A percentile compares a stretch with the other conserved stretches of the same genome.
Conservation (phyloP, 2,888 invertebrate genomes). For the Amblyjoppa fuscipennis region DNA sequence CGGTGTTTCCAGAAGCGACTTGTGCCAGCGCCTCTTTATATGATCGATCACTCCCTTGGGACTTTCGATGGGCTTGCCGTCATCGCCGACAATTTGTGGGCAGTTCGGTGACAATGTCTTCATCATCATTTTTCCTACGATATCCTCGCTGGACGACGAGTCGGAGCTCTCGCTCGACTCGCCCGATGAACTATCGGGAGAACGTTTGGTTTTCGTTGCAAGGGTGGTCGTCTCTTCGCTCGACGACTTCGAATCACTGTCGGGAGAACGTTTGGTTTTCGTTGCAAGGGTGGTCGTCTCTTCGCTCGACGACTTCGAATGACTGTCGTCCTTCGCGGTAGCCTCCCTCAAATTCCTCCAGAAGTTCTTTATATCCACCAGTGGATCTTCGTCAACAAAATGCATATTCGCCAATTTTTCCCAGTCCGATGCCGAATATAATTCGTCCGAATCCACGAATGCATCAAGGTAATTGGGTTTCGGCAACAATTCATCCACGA, state of each 20-base stretch:
- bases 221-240: constrained; percentile 30
- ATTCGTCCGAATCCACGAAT: not conserved
- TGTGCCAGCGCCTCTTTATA: constrained; percentile 26
- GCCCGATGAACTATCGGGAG: constrained; percentile 33
- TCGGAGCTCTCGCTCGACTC: constrained; percentile 17
- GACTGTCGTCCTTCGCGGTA: not conserved
- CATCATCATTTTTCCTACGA: not conserved
- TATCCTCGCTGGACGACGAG: constrained; percentile 22
- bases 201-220: constrained; percentile 12
- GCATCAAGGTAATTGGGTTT: not conserved
- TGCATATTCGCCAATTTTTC: not conserved
- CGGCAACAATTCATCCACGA: not conserved
- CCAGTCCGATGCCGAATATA: not conserved
- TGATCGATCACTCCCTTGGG: constrained; percentile 20
- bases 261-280: constrained; percentile 19
- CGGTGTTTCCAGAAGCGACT: constrained; percentile 31
- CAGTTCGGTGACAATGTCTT: constrained; percentile 14
- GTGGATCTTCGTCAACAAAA: not conserved
- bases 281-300: not conserved
- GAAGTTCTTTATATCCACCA: no score
- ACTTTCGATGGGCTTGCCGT: constrained; percentile 35
- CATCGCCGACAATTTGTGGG: constrained; percentile 26
- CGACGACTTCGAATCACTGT: constrained; percentile 38
- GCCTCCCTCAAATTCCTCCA: not conserved
- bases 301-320: constrained; percentile 47